Percentiles rank a stretch among this genome's conserved stretches.
phyloP scores from a whole-genome alignment of 1,140 invertebrate species.

The Reticulitermes speratus region DNA sequence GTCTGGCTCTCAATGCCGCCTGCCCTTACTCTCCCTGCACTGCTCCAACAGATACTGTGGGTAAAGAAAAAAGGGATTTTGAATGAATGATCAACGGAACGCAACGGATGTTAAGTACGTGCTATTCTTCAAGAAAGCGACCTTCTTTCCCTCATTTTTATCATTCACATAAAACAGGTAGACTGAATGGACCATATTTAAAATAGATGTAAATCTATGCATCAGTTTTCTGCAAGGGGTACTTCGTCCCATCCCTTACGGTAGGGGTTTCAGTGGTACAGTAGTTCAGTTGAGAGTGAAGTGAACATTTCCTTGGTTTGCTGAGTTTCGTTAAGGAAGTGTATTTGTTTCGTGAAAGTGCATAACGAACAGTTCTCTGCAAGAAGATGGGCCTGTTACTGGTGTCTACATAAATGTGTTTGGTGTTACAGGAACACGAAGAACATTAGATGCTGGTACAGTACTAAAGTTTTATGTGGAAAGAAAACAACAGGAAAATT shows the following conservation, averaged over 20 bases:
- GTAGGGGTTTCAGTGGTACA: background rate
- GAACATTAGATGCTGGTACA: too few relatives aligned
- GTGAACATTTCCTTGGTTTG: background rate
- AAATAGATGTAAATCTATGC: slow-evolving; percentile 13
- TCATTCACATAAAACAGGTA: slow-evolving; percentile 1
- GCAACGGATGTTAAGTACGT: background rate
- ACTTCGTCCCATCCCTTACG: background rate
- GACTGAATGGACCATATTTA: slow-evolving; percentile 2
- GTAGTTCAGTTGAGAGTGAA: background rate
- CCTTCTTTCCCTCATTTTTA: slow-evolving; percentile 12
- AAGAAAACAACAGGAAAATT: too few relatives aligned
- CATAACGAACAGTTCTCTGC: too few relatives aligned
- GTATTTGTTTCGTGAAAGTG: too few relatives aligned
- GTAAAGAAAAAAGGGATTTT: background rate
- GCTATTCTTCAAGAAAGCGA: slow-evolving; percentile 1
- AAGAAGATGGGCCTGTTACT: too few relatives aligned
- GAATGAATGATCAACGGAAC: slow-evolving; percentile 10
- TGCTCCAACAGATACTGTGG: background rate
- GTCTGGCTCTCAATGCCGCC: background rate
- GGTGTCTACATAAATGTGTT: too few relatives aligned
- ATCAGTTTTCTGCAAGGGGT: background rate
- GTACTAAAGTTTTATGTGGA: too few relatives aligned
- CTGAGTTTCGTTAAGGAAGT: background rate
- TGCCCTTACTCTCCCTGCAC: background rate
- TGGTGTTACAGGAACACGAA: too few relatives aligned